These are phyloP conservation scores for Ophion obscuratus DNA, from an alignment of 2,888 invertebrate species.

Conservation along the genomic window DNA sequence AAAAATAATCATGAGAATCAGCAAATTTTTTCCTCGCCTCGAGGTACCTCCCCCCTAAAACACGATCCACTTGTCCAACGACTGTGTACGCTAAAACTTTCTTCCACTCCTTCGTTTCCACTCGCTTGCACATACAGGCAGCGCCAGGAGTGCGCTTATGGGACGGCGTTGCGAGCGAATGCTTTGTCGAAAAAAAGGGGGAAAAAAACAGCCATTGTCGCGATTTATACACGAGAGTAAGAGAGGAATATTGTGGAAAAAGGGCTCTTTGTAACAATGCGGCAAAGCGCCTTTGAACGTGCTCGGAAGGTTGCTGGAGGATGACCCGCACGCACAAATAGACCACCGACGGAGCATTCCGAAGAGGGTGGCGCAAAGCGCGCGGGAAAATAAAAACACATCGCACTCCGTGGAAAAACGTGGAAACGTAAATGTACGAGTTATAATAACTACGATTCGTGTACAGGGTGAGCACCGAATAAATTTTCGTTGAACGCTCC, in stretches of 20 bases:
- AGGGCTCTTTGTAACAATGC: slow-evolving; percentile 12
- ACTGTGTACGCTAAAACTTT: background rate
- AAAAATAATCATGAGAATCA: too few relatives aligned
- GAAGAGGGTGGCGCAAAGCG: background rate
- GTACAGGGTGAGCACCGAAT: background rate
- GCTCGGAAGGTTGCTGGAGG: slow-evolving; percentile 34
- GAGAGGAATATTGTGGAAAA: slow-evolving; percentile 4
- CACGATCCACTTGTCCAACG: background rate
- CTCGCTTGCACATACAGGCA: background rate
- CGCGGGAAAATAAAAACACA: background rate
- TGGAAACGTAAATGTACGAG: background rate
- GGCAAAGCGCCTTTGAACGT: slow-evolving; percentile 41
- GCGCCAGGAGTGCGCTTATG: background rate
- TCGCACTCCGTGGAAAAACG: background rate
- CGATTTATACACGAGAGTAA: slow-evolving; percentile 7
- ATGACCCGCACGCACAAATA: slow-evolving; percentile 43
- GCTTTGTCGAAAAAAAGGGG: background rate
- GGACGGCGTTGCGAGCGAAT: background rate
- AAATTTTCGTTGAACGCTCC: background rate
- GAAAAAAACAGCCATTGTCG: slow-evolving; percentile 3
- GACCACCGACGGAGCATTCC: slow-evolving; percentile 2
- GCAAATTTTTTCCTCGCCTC: too few relatives aligned
- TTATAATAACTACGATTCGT: background rate
- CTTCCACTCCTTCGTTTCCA: background rate
- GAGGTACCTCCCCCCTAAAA: too few relatives aligned